phyloP scores from a whole-genome alignment of 23 tunicate species.

The Phallusia fumigata region DNA sequence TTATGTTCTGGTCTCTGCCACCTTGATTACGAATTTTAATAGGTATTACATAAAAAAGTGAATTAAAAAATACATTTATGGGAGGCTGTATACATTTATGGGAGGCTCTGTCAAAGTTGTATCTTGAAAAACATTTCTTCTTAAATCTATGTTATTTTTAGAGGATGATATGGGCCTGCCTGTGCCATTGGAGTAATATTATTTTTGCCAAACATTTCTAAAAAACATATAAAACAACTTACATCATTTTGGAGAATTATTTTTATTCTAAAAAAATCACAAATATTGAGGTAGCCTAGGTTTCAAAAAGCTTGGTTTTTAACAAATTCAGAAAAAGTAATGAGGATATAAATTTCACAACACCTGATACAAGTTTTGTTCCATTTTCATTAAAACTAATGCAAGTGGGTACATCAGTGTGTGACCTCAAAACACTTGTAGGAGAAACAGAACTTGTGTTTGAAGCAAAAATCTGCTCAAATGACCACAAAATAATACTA shows the following conservation, averaged over 20 bases:
- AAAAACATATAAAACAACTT: not conserved
- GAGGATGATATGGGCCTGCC: not conserved
- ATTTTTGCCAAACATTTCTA: too few species aligned
- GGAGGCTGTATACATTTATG: too few species aligned
- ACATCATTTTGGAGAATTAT: too few species aligned
- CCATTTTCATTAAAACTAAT: constrained; percentile 1
- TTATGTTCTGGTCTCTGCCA: not conserved
- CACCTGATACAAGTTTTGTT: not conserved
- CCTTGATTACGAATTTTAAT: not conserved
- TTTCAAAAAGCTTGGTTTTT: too few species aligned
- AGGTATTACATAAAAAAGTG: not conserved
- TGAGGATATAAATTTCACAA: too few species aligned
- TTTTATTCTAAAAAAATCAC: too few species aligned
- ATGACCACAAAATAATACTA: not conserved
- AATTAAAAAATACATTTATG: too few species aligned
- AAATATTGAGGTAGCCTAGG: too few species aligned
- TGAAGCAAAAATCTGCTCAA: not conserved
- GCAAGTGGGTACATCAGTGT: not conserved
- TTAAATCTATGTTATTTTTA: not conserved
- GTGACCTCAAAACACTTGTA: not conserved
- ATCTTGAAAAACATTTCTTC: not conserved
- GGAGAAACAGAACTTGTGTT: not conserved
- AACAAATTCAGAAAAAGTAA: too few species aligned
- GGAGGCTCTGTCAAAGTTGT: too few species aligned
- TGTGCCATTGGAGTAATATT: too few species aligned